These are phyloP conservation scores for Penaeus japonicus DNA, from an alignment of 1,140 invertebrate species.

Conservation along the genomic window DNA sequence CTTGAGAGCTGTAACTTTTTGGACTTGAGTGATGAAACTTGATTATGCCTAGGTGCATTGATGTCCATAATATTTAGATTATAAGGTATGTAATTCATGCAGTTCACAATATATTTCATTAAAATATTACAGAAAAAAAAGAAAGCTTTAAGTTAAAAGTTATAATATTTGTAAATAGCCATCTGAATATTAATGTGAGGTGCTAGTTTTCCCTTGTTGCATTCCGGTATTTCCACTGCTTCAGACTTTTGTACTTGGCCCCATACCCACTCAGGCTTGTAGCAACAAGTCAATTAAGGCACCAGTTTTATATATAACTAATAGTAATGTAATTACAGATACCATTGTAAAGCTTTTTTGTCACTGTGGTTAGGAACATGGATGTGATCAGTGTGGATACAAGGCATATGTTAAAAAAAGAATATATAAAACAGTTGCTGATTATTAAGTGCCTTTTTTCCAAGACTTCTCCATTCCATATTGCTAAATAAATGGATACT, in stretches of 20 bases:
- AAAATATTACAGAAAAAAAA: constrained; percentile 25
- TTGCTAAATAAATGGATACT: constrained; percentile 2
- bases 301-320: constrained; percentile 34
- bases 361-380: constrained; percentile 26
- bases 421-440: constrained; percentile 17
- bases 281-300: constrained; percentile 46
- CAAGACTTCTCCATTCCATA: constrained; percentile 47
- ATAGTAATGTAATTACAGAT: not conserved
- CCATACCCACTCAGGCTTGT: constrained; percentile 45
- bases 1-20: no score
- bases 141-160: constrained; percentile 49
- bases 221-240: constrained; percentile 49
- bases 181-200: constrained; percentile 33
- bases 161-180: constrained; percentile 32
- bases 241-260: constrained; percentile 41
- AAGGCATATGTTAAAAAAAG: constrained; percentile 14
- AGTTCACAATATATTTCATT: not conserved
- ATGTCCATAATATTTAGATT: constrained; percentile 25
- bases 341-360: constrained; percentile 25
- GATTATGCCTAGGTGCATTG: constrained; percentile 37
- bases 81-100: not conserved
- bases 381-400: constrained; percentile 41
- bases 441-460: constrained; percentile 36
- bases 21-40: no score
- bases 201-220: constrained; percentile 51